Percentiles rank a stretch among this genome's conserved stretches.
phyloP scores from a whole-genome alignment of 2,888 invertebrate species.

The Tromatobia lineatoria region DNA sequence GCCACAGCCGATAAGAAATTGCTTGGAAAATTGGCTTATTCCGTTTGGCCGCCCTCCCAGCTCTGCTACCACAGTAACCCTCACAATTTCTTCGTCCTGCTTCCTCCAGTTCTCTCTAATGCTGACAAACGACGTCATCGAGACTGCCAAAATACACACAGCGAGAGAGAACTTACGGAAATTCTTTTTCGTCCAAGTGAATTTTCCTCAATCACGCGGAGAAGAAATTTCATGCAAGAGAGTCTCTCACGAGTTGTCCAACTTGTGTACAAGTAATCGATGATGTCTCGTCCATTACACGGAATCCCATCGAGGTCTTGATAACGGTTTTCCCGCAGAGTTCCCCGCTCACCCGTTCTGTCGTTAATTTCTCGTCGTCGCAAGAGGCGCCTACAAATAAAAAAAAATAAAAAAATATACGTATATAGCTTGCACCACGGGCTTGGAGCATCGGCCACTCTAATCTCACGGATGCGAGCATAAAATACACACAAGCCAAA shows the following conservation, averaged over 20 bases:
- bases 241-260: constrained; percentile 38
- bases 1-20: constrained; percentile 81
- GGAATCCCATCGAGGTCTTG: constrained; percentile 34
- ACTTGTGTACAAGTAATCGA: constrained; percentile 28
- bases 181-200: constrained; percentile 28
- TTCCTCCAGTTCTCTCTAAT: constrained; percentile 68
- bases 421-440: constrained; percentile 26
- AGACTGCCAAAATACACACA: constrained; percentile 65
- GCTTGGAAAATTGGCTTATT: constrained; percentile 84
- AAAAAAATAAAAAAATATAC: neutral
- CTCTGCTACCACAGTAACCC: constrained; percentile 33
- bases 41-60: constrained; percentile 76
- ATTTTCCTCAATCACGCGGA: neutral
- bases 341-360: neutral
- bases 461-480: constrained; percentile 53
- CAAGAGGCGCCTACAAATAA: constrained; percentile 14
- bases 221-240: constrained; percentile 1
- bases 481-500: constrained; percentile 38
- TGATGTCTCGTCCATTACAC: constrained; percentile 37
- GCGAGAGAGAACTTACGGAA: neutral
- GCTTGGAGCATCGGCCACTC: constrained; percentile 25
- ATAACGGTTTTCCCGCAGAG: constrained; percentile 33
- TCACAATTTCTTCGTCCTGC: constrained; percentile 51
- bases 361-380: constrained; percentile 49
- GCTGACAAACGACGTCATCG: constrained; percentile 80